Conservation (phyloP, 2,797 vertebrate genomes). For the Graptemys geographica region DNA sequence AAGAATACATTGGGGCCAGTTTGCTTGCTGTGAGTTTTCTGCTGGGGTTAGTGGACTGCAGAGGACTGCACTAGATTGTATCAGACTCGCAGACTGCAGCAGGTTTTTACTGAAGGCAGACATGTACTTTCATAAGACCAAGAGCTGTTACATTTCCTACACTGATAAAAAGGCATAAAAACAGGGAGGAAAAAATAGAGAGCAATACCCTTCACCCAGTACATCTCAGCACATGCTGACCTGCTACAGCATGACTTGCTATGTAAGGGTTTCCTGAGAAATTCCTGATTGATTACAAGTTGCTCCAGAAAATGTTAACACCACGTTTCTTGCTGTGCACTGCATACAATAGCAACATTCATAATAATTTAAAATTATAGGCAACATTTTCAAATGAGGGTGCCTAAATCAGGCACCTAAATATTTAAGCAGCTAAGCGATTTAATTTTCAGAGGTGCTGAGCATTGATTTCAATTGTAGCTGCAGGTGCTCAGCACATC, state of each 20-base stretch:
- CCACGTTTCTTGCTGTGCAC: neutral
- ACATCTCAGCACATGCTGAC: neutral
- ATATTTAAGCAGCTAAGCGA: neutral
- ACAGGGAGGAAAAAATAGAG: slow-evolving; percentile 27
- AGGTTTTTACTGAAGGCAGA: slow-evolving; percentile 52
- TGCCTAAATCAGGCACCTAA: neutral
- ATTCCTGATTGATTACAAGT: slow-evolving; percentile 23
- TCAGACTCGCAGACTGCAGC: slow-evolving; percentile 72
- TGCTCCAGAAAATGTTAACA: neutral
- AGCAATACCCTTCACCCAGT: neutral
- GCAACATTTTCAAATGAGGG: neutral
- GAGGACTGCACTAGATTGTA: slow-evolving; percentile 52
- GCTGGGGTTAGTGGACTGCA: slow-evolving; percentile 44
- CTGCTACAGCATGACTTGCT: slow-evolving; percentile 23
- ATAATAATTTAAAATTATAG: slow-evolving; percentile 4
- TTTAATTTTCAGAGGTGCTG: slow-evolving; percentile 22
- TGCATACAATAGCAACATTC: neutral
- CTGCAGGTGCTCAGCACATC: neutral
- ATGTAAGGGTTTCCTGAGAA: slow-evolving; percentile 33
- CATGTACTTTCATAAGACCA: slow-evolving; percentile 23
- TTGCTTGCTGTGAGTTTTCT: slow-evolving; percentile 12
- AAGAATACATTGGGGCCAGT: neutral
- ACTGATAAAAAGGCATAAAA: slow-evolving; percentile 39
- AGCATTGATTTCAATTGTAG: neutral
- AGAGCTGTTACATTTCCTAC: slow-evolving; percentile 15